A percentile compares a stretch with the other conserved stretches of the same genome.
Conservation (phyloP, 37 sponge, comb jelly and placozoan genomes). For the Halichondria panicea region DNA sequence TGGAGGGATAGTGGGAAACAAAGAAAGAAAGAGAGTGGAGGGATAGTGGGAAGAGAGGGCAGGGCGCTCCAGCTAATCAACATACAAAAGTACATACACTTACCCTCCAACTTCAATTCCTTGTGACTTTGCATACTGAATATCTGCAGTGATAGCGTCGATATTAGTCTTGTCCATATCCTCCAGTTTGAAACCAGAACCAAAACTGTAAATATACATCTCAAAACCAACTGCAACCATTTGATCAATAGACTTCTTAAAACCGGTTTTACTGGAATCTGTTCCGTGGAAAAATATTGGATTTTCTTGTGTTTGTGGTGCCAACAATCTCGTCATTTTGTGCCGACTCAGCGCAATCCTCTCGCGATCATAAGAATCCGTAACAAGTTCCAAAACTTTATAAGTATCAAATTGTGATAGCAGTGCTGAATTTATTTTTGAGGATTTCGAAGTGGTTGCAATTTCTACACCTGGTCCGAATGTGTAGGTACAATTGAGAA, state of each 20-base stretch:
- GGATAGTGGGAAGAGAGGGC: not conserved
- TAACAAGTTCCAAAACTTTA: constrained; percentile 42
- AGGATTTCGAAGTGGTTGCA: not conserved
- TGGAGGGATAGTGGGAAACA: too few species aligned
- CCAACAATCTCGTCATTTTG: constrained; percentile 56
- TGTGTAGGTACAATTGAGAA: constrained; percentile 31
- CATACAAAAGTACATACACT: constrained; percentile 16
- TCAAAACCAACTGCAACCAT: constrained; percentile 62
- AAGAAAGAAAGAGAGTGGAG: not conserved
- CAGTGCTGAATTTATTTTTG: not conserved
- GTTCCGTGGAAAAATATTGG: constrained; percentile 72
- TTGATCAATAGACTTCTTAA: constrained; percentile 36
- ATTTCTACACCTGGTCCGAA: constrained; percentile 16
- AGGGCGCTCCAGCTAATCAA: not conserved
- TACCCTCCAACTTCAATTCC: constrained; percentile 73
- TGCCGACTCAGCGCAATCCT: constrained; percentile 62
- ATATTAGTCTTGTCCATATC: constrained; percentile 14
- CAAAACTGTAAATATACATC: constrained; percentile 72
- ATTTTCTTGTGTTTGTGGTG: constrained; percentile 71
- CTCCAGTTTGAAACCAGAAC: constrained; percentile 51
- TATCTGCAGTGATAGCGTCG: constrained; percentile 5
- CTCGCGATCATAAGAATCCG: constrained; percentile 52
- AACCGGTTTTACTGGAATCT: not conserved
- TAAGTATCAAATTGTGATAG: constrained; percentile 36
- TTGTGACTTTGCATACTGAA: constrained; percentile 28